Base-by-base conservation (phyloP, 1,140 invertebrate species). In the Sinonovacula constricta region DNA sequence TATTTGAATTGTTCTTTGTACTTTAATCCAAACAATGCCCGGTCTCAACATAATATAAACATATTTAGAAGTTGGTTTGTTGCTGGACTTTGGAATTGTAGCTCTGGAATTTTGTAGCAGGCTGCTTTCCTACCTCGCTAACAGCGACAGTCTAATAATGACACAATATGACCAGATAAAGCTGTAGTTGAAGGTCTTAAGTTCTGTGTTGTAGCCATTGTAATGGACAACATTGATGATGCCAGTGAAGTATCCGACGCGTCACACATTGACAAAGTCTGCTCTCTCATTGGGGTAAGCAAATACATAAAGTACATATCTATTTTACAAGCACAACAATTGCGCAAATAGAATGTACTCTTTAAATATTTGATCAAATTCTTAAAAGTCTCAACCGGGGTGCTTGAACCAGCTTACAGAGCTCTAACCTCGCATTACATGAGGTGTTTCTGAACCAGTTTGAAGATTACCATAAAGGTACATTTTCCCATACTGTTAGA, bases 201-300 rank as follows among this genome's bases (percentile, higher is more conserved):
- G 24, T n/a, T 65, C 15, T 66, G 66, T 74, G 68, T 77, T 85
- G 4, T 78, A 90, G 89, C 85, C 33, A 90, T 88, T 81, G 84
- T 87, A 54, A 72, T 90, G 53, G 85, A 90, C 63, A 89, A 90
- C 80, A 88, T 91, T 36, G 80, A 81, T 15, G 88, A 87, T 69
- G 89, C 88, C 54, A 89, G 85, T 79, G 89, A 89, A 70, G 85
- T 91, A n/a, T 70, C 83, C 33, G 88, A 89, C 71, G 85, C 84
- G 60, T 83, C 83, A 14, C 81, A 81, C 33, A 77, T 90, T 22
- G 84, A 88, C 57, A 87, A 84, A 70, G 86, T 88, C 28, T 87
- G 87, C 26, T 81, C 80, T 63, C 81, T 90, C 2, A 70, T 91
- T n/a, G 84, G 87, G 85, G 95, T 98, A 49, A 12, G n/a, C 45